Base-by-base conservation (phyloP, 37 sponge, comb jelly and placozoan species). In the Aphrocallistes beatrix region DNA sequence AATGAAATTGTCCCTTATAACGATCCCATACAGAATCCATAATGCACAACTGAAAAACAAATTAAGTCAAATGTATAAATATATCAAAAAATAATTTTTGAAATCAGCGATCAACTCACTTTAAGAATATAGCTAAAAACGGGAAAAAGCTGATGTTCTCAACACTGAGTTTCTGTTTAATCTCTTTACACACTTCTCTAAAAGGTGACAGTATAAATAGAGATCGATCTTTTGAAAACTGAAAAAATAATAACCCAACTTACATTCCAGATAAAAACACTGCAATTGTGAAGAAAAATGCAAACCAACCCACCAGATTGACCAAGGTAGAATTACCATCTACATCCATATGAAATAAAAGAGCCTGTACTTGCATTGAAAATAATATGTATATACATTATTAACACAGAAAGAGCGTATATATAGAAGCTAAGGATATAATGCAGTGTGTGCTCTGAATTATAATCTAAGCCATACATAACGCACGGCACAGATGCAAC, bases 121-220 rank as follows among this genome's bases (percentile, higher is more conserved):
- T 60, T 60, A 60, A 60, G 34, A 60, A 60, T 19, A 60, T 60
- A 32, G 75, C 75, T 60, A 60, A 60, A 60, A 60, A 60, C 28
- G 75, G 75, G n/a, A 60, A 60, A 60, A 60, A 60, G n/a, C 75
- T 60, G 3, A 60, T 60, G n/a, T 60, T 60, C 8, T 60, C 75
- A 32, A 60, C 75, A 19, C 75, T 30, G 34, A 3, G 34, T 60
- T 60, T 60, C 75, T 60, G 75, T 60, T 28, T 60, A 32, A 60
- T 60, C 75, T 60, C 75, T 60, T 13, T 19, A 60, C 75, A 60
- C 75, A 60, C 75, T 19, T 60, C 75, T 32, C 75, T 60, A 60
- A 60, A 60, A 19, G n/a, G n/a, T 13, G n/a, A 42, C 45, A 42
- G 13, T 13, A 60, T 25, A 19, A 60, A 42, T 13, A 42, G 10